These are phyloP conservation scores for Epinephelus cyanopodus DNA, from an alignment of 2,113 vertebrate genomes.

Conservation along the genomic window DNA sequence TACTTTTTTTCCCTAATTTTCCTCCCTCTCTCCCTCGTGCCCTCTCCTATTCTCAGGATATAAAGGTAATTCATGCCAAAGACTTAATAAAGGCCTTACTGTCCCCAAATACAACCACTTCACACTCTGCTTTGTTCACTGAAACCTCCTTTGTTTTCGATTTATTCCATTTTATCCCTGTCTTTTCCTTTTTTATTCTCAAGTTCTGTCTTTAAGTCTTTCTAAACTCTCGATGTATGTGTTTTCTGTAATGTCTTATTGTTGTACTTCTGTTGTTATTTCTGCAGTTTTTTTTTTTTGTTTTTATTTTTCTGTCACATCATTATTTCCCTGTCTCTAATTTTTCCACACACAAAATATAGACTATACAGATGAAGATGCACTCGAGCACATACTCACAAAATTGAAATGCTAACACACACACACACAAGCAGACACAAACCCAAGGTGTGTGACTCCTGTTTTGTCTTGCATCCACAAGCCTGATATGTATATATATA, in stretches of 20 bases:
- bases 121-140: slow-evolving; percentile 39
- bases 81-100: slow-evolving; percentile 94
- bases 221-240: slow-evolving; percentile 87
- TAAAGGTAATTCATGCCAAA: slow-evolving; percentile 91
- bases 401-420: not conserved
- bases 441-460: slow-evolving; percentile 85
- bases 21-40: slow-evolving; percentile 88
- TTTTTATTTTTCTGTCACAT: slow-evolving; percentile 85
- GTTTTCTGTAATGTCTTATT: slow-evolving; percentile 87
- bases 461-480: slow-evolving; percentile 90
- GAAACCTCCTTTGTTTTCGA: slow-evolving; percentile 54
- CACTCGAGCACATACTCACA: slow-evolving; percentile 24
- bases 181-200: slow-evolving; percentile 21
- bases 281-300: slow-evolving; percentile 81
- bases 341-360: slow-evolving; percentile 76
- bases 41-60: slow-evolving; percentile 89
- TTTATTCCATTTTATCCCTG: slow-evolving; percentile 30
- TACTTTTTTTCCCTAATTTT: slow-evolving; percentile 93
- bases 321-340: slow-evolving; percentile 87
- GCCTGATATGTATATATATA: slow-evolving; percentile 90
- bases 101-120: slow-evolving; percentile 72
- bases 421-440: slow-evolving; percentile 15
- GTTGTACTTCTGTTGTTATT: slow-evolving; percentile 73
- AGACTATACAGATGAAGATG: slow-evolving; percentile 6
- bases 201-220: slow-evolving; percentile 10